Conservation (phyloP, 2,797 vertebrate species). For the Sebastes steindachneri region DNA sequence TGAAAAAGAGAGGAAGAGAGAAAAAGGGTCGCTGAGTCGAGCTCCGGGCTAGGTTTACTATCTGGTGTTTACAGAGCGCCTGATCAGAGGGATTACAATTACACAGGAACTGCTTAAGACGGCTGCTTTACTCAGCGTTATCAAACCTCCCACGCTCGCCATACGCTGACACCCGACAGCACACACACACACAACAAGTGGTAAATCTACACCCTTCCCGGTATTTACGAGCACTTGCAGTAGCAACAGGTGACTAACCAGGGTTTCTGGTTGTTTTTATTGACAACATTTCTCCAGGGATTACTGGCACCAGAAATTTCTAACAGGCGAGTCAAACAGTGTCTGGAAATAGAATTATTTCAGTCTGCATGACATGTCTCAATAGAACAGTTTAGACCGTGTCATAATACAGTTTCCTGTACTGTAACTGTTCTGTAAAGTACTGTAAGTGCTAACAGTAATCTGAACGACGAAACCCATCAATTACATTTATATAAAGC, state of each 20-base stretch:
- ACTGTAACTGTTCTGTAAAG: neutral
- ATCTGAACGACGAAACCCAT: neutral
- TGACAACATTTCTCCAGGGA: constrained; percentile 17
- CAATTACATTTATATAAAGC: neutral
- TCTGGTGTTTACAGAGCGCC: constrained; percentile 67
- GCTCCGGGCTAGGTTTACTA: constrained; percentile 67
- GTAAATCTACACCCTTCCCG: constrained; percentile 37
- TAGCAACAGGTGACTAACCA: constrained; percentile 57
- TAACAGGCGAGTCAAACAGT: neutral
- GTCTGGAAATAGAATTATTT: constrained; percentile 14
- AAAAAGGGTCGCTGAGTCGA: constrained; percentile 17
- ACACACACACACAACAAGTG: constrained; percentile 36
- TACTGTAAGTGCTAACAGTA: neutral
- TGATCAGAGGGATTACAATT: constrained; percentile 75
- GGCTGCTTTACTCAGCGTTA: constrained; percentile 65
- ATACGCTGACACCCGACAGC: constrained; percentile 51
- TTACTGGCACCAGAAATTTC: constrained; percentile 7
- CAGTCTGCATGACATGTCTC: neutral
- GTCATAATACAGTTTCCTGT: neutral
- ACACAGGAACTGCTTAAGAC: constrained; percentile 70
- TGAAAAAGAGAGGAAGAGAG: neutral
- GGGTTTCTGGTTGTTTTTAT: constrained; percentile 20
- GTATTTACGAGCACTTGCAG: constrained; percentile 38
- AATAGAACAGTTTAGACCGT: neutral
- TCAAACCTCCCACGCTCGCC: constrained; percentile 56